Percentiles rank a stretch among this genome's conserved stretches.
These are phyloP conservation scores for Hydraecia micacea DNA, from an alignment of 2,888 invertebrate species.

Conservation along the genomic window DNA sequence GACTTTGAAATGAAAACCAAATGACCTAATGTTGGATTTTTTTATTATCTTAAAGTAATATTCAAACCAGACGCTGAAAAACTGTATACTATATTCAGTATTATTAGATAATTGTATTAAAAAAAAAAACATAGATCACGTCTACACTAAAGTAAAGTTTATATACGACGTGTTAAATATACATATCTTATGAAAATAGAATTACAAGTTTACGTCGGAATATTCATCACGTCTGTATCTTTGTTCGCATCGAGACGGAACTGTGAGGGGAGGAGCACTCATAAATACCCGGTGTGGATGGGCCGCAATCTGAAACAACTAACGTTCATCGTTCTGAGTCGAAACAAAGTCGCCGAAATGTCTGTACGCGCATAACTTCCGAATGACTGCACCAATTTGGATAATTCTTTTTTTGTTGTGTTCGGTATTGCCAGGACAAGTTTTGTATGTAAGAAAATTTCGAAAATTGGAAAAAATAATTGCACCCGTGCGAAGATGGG, in stretches of 20 bases:
- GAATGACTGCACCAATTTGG: too few species aligned
- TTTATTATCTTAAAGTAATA: neutral
- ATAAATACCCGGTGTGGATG: slow-evolving; percentile 55
- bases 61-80: neutral
- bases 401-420: too few species aligned
- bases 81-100: neutral
- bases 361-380: too few species aligned
- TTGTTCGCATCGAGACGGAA: slow-evolving; percentile 45
- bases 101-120: neutral
- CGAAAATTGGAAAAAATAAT: too few species aligned
- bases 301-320: slow-evolving; percentile 34
- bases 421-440: too few species aligned
- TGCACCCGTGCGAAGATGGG: too few species aligned
- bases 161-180: slow-evolving; percentile 38
- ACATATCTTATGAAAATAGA: slow-evolving; percentile 57
- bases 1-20: neutral
- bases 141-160: slow-evolving; percentile 23
- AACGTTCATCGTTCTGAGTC: slow-evolving; percentile 24
- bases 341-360: neutral
- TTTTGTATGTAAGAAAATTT: too few species aligned
- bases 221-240: slow-evolving; percentile 58
- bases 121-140: slow-evolving; percentile 26
- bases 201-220: slow-evolving; percentile 39
- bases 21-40: neutral
- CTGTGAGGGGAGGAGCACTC: slow-evolving; percentile 47